Percentiles rank a stretch among this genome's conserved stretches.
phyloP scores from a whole-genome alignment of 2,113 vertebrate genomes.

The Grallaria varia region DNA sequence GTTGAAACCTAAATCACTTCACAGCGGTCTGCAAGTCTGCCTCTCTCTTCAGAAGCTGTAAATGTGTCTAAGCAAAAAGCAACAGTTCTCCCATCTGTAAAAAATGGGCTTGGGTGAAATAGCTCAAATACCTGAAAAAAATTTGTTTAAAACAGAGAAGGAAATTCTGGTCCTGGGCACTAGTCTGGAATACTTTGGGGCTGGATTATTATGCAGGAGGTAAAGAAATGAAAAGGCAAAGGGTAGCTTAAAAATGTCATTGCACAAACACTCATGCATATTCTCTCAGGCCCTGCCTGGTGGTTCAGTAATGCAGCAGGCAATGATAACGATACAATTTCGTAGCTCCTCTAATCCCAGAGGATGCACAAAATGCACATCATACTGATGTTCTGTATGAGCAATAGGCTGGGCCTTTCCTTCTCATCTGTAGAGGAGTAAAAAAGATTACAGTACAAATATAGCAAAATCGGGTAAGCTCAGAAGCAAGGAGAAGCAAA shows the following conservation, averaged over 20 bases:
- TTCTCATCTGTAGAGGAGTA: background rate
- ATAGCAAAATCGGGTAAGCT: background rate
- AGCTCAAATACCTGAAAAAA: constrained; percentile 18
- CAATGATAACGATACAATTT: constrained; percentile 60
- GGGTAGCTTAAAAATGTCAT: constrained; percentile 53
- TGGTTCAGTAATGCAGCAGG: constrained; percentile 46
- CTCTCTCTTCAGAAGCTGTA: background rate
- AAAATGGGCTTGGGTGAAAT: background rate
- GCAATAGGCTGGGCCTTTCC: background rate
- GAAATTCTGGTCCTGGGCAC: background rate
- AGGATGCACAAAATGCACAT: constrained; percentile 41
- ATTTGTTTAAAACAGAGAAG: background rate
- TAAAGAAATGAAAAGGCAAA: constrained; percentile 35
- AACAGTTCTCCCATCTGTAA: background rate
- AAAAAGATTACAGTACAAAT: constrained; percentile 17
- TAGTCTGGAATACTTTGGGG: background rate
- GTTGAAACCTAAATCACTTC: constrained; percentile 42
- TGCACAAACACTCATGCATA: constrained; percentile 41
- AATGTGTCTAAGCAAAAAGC: constrained; percentile 30
- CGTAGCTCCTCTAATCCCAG: constrained; percentile 53
- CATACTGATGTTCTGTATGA: constrained; percentile 42
- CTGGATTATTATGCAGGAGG: constrained; percentile 42
- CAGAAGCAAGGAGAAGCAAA: background rate
- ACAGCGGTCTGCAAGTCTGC: constrained; percentile 32
- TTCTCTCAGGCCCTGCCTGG: constrained; percentile 32